Conservation (phyloP, 2,113 vertebrate species). For the Bufo gargarizans region DNA sequence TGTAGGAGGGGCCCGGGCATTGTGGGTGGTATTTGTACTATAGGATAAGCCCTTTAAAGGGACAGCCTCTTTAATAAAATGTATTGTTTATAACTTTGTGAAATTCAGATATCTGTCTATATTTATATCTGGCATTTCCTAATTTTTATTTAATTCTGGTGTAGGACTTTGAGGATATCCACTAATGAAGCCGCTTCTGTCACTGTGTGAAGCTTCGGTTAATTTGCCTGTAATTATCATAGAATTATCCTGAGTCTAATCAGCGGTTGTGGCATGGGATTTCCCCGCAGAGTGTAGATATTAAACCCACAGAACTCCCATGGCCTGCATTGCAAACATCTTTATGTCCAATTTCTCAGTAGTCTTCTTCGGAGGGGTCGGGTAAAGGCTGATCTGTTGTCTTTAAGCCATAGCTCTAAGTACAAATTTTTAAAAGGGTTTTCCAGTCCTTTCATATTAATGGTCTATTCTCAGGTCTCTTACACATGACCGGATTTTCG, state of each 20-base stretch:
- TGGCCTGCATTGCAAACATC: not conserved
- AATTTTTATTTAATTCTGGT: not conserved
- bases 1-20: too few species aligned
- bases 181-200: slow-evolving; percentile 11
- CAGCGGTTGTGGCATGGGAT: not conserved
- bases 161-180: not conserved
- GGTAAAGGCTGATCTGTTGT: not conserved
- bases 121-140: not conserved
- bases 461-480: too few species aligned
- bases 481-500: too few species aligned
- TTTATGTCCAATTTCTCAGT: not conserved
- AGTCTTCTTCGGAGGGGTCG: not conserved
- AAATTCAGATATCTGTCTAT: not conserved
- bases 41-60: too few species aligned
- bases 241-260: slow-evolving; percentile 3
- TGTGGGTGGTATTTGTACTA: too few species aligned
- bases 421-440: not conserved
- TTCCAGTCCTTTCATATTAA: too few species aligned
- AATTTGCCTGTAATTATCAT: not conserved
- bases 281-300: not conserved
- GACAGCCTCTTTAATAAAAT: too few species aligned
- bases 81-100: not conserved
- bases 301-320: not conserved
- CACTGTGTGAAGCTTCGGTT: not conserved
- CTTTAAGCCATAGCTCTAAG: too few species aligned